Conservation (phyloP, 2,888 invertebrate species). For the Pollenia griseotomentosa region DNA sequence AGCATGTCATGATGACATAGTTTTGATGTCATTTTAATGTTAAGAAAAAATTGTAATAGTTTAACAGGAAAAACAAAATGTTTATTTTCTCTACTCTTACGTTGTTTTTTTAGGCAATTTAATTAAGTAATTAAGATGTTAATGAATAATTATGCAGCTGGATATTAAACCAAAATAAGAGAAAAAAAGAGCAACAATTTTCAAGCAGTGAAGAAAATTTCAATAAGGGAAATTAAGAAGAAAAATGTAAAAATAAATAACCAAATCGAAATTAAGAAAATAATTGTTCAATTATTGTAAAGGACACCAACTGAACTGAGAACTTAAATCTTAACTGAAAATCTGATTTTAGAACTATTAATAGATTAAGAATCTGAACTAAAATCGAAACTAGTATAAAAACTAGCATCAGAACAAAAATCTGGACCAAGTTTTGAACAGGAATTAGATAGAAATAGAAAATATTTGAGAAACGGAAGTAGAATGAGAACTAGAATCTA, state of each 20-base stretch:
- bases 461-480: no score
- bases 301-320: not conserved
- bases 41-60: conserved; percentile 20
- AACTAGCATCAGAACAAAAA: no score
- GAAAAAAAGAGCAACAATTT: not conserved
- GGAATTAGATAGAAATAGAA: no score
- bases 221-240: not conserved
- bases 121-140: conserved; percentile 62
- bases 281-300: not conserved
- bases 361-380: no score
- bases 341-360: no score
- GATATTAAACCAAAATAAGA: not conserved
- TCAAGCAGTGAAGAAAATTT: not conserved
- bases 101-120: conserved; percentile 53
- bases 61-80: conserved; percentile 2
- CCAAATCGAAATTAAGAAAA: not conserved
- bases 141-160: conserved; percentile 40
- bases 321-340: no score
- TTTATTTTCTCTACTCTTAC: not conserved
- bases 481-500: no score
- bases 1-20: conserved; percentile 48
- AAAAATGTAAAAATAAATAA: not conserved
- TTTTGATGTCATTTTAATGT: conserved; percentile 44
- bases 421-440: no score
- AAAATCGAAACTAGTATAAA: no score